Evolutionary conservation across 2,888 invertebrate genomes (phyloP), one percentile per base, ranked within the genome.

Genomic region (Brachyptera risi): DNA sequence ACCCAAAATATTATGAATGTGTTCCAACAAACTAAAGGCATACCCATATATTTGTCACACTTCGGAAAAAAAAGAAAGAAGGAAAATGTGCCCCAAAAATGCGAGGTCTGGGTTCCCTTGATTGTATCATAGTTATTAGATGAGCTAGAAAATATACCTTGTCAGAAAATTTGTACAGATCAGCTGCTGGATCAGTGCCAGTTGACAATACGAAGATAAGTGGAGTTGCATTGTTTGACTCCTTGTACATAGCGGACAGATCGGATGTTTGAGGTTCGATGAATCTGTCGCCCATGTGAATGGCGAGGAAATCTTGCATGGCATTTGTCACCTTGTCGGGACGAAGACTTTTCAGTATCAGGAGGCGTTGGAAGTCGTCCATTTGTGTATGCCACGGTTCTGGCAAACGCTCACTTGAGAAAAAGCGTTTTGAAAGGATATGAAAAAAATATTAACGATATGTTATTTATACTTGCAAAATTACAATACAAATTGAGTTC

Each of bases 181-280:
- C 88, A 73, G 82, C 69, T 2, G 92, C 90, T 0, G 95, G 96
- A 75, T 96, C 95, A 0, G 93, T 92, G 7, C 95, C 95, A 0
- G 93, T 88, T 1, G 93, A 93, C 0, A 96, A 78, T 17, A 96
- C 88, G 71, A 96, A 95, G 60, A 96, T 86, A 58, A 96, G 79
- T 0, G 95, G 95, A 0, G 87, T 85, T 1, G 82, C 76, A 0
- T 87, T 83, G 59, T 85, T 86, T 0, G 93, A 91, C 72, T 95
- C 93, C 0, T 82, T 85, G 75, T 83, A 95, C 66, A 92, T 84
- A 60, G 87, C 87, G 0, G 85, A 83, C 62, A 96, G 80, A 73
- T 93, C 91, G 24, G 90, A 88, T 1, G 91, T 87, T 66, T 93
- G 93, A 0, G 94, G 93, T 70, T 90, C 88, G 50, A 94, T 86